These are phyloP conservation scores for Pteria penguin DNA, from an alignment of 2,888 invertebrate species.

Conservation along the genomic window DNA sequence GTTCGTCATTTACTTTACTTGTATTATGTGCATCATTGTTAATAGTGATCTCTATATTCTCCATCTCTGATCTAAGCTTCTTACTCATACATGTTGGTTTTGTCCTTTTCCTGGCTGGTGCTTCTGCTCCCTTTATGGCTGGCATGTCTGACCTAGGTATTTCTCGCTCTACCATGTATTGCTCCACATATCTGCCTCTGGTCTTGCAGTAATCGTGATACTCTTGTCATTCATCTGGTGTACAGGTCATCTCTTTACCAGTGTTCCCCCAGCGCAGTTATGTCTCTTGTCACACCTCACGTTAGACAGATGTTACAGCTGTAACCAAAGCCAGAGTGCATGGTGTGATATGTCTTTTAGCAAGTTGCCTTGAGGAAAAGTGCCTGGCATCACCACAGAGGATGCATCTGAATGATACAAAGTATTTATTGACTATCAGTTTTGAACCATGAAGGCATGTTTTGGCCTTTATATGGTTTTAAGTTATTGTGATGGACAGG, in stretches of 20 bases:
- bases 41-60: background rate
- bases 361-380: background rate
- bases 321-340: background rate
- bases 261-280: background rate
- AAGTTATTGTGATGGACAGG: conserved; percentile 28
- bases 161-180: background rate
- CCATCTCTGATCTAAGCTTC: background rate
- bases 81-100: background rate
- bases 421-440: too few relatives aligned
- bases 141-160: background rate
- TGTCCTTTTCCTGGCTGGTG: background rate
- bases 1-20: background rate
- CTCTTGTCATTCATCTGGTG: background rate
- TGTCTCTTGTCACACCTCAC: background rate
- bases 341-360: background rate
- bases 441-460: background rate
- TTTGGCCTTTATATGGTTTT: conserved; percentile 2
- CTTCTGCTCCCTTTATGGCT: background rate
- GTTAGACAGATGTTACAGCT: background rate
- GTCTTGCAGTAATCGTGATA: background rate
- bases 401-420: background rate
- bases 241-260: background rate
- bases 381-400: background rate
- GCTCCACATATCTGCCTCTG: background rate
- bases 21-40: background rate